These are phyloP conservation scores for Scaptomyza parva DNA, from an alignment of 2,888 invertebrate genomes.

Conservation along the genomic window DNA sequence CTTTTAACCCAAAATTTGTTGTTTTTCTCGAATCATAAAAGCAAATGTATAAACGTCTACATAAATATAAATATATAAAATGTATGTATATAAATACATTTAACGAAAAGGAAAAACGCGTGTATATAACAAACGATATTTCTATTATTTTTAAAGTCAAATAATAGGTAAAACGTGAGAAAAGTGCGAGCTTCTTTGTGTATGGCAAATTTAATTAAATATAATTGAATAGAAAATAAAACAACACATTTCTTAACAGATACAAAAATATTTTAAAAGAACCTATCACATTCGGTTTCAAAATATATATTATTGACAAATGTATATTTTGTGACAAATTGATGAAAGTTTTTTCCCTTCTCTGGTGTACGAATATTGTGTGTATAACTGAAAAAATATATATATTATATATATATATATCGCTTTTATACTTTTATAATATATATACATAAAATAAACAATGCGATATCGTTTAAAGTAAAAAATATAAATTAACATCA, in stretches of 20 bases:
- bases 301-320: slow-evolving; percentile 19
- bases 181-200: slow-evolving; percentile 52
- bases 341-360: slow-evolving; percentile 49
- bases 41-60: no score
- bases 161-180: slow-evolving; percentile 50
- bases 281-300: background rate
- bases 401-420: slow-evolving; percentile 61
- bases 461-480: slow-evolving; percentile 5
- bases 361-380: slow-evolving; percentile 58
- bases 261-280: slow-evolving; percentile 18
- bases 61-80: no score
- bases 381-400: slow-evolving; percentile 83
- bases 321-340: slow-evolving; percentile 38
- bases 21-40: slow-evolving; percentile 33
- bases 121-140: slow-evolving; percentile 68
- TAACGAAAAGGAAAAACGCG: slow-evolving; percentile 60
- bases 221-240: slow-evolving; percentile 16
- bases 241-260: slow-evolving; percentile 1
- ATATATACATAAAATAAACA: slow-evolving; percentile 34
- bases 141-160: slow-evolving; percentile 69
- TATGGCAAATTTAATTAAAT: slow-evolving; percentile 1
- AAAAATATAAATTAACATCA: slow-evolving; percentile 24
- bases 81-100: slow-evolving; percentile 37
- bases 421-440: slow-evolving; percentile 17
- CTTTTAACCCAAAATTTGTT: slow-evolving; percentile 46